phyloP scores from a whole-genome alignment of 1,140 invertebrate species.

The Melanaphis sacchari region DNA sequence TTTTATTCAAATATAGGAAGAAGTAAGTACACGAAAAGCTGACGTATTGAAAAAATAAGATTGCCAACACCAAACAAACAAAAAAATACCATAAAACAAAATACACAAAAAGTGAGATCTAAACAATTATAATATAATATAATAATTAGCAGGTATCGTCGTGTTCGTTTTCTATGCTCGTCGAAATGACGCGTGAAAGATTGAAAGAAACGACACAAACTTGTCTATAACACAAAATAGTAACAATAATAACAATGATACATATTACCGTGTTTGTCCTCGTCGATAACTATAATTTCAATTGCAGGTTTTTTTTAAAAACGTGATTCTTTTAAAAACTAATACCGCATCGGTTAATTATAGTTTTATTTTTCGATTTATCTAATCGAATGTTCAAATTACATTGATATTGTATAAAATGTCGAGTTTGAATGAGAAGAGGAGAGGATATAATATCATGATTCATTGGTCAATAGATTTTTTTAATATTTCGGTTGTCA shows the following conservation, averaged over 20 bases:
- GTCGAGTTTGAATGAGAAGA: not conserved
- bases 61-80: not conserved
- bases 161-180: not conserved
- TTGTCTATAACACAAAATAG: not conserved
- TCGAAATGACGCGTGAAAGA: not conserved
- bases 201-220: not conserved
- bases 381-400: not conserved
- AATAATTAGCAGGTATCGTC: not conserved
- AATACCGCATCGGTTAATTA: not conserved
- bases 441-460: not conserved
- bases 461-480: not conserved
- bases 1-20: slow-evolving; percentile 52
- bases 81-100: slow-evolving; percentile 9
- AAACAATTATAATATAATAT: slow-evolving; percentile 36
- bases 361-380: not conserved
- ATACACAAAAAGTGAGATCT: slow-evolving; percentile 41
- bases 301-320: not conserved
- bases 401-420: not conserved
- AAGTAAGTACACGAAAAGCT: slow-evolving; percentile 52
- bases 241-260: not conserved
- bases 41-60: slow-evolving; percentile 21
- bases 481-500: not conserved
- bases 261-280: not conserved
- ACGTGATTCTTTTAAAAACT: not conserved
- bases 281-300: not conserved